Base-by-base conservation (phyloP, 2,797 vertebrate genomes). In the Lindbergichthys nudifrons region DNA sequence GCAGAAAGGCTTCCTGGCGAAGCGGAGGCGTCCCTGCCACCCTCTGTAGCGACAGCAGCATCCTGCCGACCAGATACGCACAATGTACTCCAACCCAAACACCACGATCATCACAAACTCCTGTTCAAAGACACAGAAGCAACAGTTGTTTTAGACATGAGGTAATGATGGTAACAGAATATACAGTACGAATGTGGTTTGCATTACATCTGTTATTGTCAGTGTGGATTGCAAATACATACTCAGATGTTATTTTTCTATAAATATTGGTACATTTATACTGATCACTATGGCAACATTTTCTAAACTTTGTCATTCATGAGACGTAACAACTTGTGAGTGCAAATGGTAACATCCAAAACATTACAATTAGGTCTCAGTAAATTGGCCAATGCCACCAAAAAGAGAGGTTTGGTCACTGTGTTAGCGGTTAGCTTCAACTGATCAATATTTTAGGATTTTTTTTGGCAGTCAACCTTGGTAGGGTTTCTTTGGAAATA, bases 71-170 rank as follows among this genome's bases (percentile, higher is more conserved):
- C 98, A 99, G 92, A 99, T 97, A 15, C 98, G 96, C 80, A 97
- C 86, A 81, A 98, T 96, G 91, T 97, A 99, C 90, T 99, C 98
- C 94, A 98, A 88, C 81, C 98, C 98, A 83, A 99, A 98, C 90
- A 99, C 97, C 85, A 98, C 96, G 59, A 99, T 99, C 97, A 99
- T 98, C 89, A 98, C 97, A 91, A 97, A 97, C 92, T 99, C 98
- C 98, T 99, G 85, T 63, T 32, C 48, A 73, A 45, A 41, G 66
- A 78, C 26, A 75, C 10, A 81, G 1, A 79, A 30, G 75, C 26
- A 47, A 18, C 1, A 23, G 18, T 30, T 41, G 51, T 41, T 52
- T 26, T 48, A 32, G 23, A 15, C 21, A 5, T 3, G 26, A 61
- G 45, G 48, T 19, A 13, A 53, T 50, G 47, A 48, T 1, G 8